These are phyloP conservation scores for Autographa gamma DNA, from an alignment of 2,888 invertebrate species.

Conservation along the genomic window DNA sequence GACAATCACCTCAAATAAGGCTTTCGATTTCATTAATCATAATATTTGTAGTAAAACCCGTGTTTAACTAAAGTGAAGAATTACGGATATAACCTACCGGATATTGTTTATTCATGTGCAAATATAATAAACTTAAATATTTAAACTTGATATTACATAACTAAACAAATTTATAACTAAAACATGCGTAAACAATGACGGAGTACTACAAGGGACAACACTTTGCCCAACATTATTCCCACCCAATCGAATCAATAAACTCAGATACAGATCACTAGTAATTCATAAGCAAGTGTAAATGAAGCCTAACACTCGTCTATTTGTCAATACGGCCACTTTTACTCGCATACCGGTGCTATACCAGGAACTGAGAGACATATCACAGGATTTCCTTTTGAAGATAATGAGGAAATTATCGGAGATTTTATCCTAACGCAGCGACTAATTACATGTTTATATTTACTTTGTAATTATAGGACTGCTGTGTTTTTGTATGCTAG, in stretches of 20 bases:
- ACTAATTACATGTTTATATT: conserved; percentile 14
- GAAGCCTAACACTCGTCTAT: conserved; percentile 22
- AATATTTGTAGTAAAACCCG: background rate
- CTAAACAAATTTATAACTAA: background rate
- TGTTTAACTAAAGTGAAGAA: background rate
- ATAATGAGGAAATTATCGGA: conserved; percentile 36
- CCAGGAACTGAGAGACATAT: conserved; percentile 26
- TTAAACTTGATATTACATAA: background rate
- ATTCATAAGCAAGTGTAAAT: conserved; percentile 14
- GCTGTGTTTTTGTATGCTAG: background rate
- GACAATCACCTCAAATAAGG: background rate
- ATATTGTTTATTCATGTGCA: background rate
- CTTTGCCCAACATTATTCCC: background rate
- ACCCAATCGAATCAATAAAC: background rate
- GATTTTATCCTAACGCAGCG: conserved; percentile 14
- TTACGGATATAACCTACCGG: background rate
- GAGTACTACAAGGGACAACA: background rate
- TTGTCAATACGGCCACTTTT: conserved; percentile 33
- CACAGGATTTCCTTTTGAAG: conserved; percentile 45
- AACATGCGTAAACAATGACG: background rate
- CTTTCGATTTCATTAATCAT: conserved; percentile 9
- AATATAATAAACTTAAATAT: background rate
- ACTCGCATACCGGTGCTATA: conserved; percentile 39
- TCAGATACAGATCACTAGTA: background rate
- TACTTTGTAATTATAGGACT: conserved; percentile 26